Base-by-base conservation (phyloP, 1,140 invertebrate species). In the Lepidotrigona ventralis region DNA sequence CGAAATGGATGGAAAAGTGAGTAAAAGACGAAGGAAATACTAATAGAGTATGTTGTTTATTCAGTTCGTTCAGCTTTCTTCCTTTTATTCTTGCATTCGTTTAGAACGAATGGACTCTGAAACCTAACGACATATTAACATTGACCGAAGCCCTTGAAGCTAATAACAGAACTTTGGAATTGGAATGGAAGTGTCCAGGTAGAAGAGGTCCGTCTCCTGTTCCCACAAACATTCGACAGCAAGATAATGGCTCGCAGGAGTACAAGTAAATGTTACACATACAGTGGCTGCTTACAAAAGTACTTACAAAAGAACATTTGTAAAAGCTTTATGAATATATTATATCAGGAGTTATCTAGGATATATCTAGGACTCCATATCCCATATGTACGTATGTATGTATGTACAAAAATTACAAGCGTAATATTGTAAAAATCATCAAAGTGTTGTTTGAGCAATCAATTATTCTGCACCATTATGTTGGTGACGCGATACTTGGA, bases 181-280 rank as follows among this genome's bases (percentile, higher is more conserved):
- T 96, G 0, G 95, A 95, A 79, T 96, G 96, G 96, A 95, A 95
- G 87, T 96, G 95, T 88, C 96, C 95, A n/a, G 96, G 96, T 8
- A 93, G 95, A 88, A 91, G 95, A 81, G 95, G 95, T 11, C 95
- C 95, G 9, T 95, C 95, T 2, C 95, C 95, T 2, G 87, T 94
- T 53, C 94, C 92, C 56, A 86, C 89, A 9, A 93, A 90, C 77
- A 93, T 92, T 89, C 89, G 92, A 39, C 92, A 92, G 56, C 92
- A 93, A 73, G 93, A 94, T 56, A 88, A 91, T 15, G 77, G 85
- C 9, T 89, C 90, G 21, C 90, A 92, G 66, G 93, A 94, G 39
- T 94, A 93, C 71, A 94, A 93, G 93, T 94, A 91, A 9, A 14
- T 94, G 90, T 3, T 64, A 8, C 14, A 3, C 33, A 9, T 77